Evolutionary conservation across 2,797 vertebrate genomes (phyloP).

Genomic region (Hypotaenidia philippensis): DNA sequence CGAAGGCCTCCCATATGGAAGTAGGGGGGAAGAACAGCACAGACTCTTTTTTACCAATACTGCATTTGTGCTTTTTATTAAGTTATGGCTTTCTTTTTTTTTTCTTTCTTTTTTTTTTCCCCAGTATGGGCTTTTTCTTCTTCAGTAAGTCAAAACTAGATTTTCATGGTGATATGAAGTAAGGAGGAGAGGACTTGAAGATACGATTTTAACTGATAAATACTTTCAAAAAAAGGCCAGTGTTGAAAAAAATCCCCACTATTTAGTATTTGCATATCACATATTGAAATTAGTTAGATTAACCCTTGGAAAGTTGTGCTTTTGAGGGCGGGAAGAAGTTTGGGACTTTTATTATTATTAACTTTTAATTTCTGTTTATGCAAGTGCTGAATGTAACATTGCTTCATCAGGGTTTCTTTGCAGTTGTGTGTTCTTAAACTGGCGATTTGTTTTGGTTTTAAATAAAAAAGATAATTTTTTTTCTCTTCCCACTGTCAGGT

Average conservation of each 20-base stretch:
- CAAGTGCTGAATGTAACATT: background rate
- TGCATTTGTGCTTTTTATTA: background rate
- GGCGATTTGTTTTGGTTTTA: background rate
- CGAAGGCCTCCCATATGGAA: constrained; percentile 2
- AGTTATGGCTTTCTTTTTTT: background rate
- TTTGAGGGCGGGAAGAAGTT: background rate
- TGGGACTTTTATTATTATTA: background rate
- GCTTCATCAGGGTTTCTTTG: background rate
- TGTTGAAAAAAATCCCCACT: background rate
- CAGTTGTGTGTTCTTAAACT: background rate
- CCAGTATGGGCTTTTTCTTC: background rate
- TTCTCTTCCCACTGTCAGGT: background rate
- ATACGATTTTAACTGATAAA: background rate
- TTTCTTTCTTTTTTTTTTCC: background rate
- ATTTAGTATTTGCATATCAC: background rate
- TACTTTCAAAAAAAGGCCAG: background rate
- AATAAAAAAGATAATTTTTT: background rate
- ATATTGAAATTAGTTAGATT: background rate
- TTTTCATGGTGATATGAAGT: background rate
- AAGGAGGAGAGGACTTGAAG: background rate
- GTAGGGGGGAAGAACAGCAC: background rate
- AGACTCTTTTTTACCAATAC: background rate
- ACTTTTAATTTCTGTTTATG: background rate
- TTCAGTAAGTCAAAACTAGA: background rate
- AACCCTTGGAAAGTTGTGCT: background rate